A percentile compares a stretch with the other conserved stretches of the same genome.
phyloP scores from a whole-genome alignment of 1,140 invertebrate genomes.

The Formica exsecta region DNA sequence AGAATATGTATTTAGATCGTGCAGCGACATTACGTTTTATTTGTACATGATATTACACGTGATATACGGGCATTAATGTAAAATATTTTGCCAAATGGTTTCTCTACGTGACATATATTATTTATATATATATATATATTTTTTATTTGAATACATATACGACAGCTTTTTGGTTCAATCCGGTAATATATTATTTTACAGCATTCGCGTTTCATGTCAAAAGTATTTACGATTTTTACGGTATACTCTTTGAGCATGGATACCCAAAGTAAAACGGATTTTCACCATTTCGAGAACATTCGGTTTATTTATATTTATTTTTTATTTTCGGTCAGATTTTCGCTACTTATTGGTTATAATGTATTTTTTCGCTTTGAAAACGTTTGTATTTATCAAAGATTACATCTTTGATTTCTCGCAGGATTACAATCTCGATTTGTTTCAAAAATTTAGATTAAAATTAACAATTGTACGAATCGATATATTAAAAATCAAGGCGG shows the following conservation, averaged over 20 bases:
- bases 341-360: background rate
- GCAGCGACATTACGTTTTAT: constrained; percentile 11
- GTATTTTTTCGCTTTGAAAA: background rate
- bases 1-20: constrained; percentile 27
- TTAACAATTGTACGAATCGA: constrained; percentile 5
- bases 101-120: constrained; percentile 47
- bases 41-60: constrained; percentile 27
- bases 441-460: background rate
- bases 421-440: background rate
- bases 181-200: constrained; percentile 59
- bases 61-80: constrained; percentile 31
- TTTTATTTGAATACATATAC: constrained; percentile 28
- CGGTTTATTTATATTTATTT: constrained; percentile 29
- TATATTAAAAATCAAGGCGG: background rate
- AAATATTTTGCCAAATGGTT: constrained; percentile 42
- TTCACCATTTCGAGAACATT: constrained; percentile 12
- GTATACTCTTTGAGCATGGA: constrained; percentile 14
- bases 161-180: constrained; percentile 41
- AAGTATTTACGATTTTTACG: constrained; percentile 56
- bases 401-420: background rate
- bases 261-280: background rate
- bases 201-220: constrained; percentile 36
- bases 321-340: constrained; percentile 5
- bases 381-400: background rate
- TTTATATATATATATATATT: constrained; percentile 30